Evolutionary conservation across 2,113 vertebrate species (phyloP).

Genomic region (Rhinichthys klamathensis): DNA sequence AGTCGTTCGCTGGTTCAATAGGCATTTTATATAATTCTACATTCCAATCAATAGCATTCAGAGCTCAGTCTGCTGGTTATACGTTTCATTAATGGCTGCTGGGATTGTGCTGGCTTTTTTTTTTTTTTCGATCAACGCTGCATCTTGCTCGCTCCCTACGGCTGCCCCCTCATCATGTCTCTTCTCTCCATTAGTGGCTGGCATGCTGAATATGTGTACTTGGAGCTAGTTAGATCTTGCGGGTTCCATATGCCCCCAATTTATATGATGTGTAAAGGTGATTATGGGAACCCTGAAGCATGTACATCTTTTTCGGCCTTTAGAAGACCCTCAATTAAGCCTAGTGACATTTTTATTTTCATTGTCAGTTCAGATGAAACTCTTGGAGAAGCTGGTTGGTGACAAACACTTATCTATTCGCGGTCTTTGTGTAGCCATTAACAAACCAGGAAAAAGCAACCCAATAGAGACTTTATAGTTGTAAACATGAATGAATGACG

Average conservation of each 20-base stretch:
- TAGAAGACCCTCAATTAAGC: conserved; percentile 9
- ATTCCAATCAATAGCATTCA: conserved; percentile 36
- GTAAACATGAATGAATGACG: not conserved
- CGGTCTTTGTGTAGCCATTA: not conserved
- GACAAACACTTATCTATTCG: not conserved
- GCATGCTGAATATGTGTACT: not conserved
- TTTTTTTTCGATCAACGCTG: not conserved
- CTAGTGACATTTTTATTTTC: conserved; percentile 5
- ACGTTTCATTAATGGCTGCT: conserved; percentile 21
- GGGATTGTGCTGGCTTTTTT: conserved; percentile 34
- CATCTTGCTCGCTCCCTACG: not conserved
- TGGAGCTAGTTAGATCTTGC: not conserved
- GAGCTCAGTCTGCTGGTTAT: conserved; percentile 2
- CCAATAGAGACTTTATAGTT: not conserved
- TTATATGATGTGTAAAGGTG: not conserved
- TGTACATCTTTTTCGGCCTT: not conserved
- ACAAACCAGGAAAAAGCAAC: not conserved
- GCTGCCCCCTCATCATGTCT: not conserved
- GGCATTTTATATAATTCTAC: conserved; percentile 20
- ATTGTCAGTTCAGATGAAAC: conserved; percentile 2
- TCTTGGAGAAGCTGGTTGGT: conserved; percentile 15
- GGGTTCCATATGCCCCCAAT: not conserved
- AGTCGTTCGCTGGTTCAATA: not conserved
- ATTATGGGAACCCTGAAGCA: conserved; percentile 19
- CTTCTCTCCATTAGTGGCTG: conserved; percentile 25